Evolutionary conservation across 2,888 invertebrate species (phyloP), one percentile per base, ranked within the genome.

Genomic region (Chrysina gloriosa): DNA sequence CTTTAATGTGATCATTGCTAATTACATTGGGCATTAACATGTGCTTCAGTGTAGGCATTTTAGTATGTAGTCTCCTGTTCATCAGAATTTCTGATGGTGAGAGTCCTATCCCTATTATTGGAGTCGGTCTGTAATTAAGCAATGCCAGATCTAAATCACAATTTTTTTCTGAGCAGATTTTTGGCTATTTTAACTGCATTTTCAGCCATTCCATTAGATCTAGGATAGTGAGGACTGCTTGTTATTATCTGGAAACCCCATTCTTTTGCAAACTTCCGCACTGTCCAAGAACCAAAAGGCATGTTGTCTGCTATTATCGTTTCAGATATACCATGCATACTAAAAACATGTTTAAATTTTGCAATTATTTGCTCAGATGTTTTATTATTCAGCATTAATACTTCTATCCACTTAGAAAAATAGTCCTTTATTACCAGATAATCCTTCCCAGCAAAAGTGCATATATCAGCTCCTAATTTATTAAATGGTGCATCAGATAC

Each of bases 21-120:
- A n/a, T n/a, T n/a, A n/a, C n/a, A n/a, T n/a, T n/a, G n/a, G 21
- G 47, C 7, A n/a, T 23, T 42, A 63, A 9, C n/a, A 45, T n/a
- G 11, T 9, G 42, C 3, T 6, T 25, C n/a, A 11, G 25, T 5
- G 45, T 27, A 23, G 69, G 69, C 1, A 71, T 39, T 23, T 50
- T 65, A 9, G 70, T 70, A 25, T 56, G 31, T 19, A 50, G 34
- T 45, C 25, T 42, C 36, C 71, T 42, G 21, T 68, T 67, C 23
- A 68, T 48, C 36, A 71, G 19, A 7, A 72, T 27, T 67, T 71
- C 58, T 27, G 63, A n/a, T 0, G 69, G 68, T 36, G 70, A 63
- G 6, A 67, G 14, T 14, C 68, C 58, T 31, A 68, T 7, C 21
- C 39, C 16, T 11, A 25, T 39, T 9, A 71, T 54, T 14, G 67